A percentile compares a stretch with the other conserved stretches of the same genome.
These are phyloP conservation scores for Brenthis daphne DNA, from an alignment of 2,888 invertebrate species.

Conservation along the genomic window DNA sequence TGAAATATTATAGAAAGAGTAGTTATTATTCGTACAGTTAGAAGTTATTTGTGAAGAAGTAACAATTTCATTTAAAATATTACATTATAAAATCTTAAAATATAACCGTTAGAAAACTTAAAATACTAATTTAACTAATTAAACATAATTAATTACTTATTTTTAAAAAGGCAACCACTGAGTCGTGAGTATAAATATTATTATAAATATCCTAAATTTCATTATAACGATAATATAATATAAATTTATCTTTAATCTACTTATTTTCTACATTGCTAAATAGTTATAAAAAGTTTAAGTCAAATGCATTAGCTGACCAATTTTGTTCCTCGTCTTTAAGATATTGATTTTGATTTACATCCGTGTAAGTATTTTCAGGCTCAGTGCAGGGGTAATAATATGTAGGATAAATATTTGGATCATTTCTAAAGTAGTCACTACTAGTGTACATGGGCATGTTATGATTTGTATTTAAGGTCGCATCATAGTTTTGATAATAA, in stretches of 20 bases:
- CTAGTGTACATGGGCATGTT: conserved; percentile 2
- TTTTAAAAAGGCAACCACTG: conserved; percentile 7
- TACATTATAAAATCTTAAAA: not conserved
- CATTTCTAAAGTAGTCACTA: conserved; percentile 37
- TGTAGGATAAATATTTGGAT: conserved; percentile 50
- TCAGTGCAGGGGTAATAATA: conserved; percentile 51
- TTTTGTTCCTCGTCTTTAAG: conserved; percentile 23
- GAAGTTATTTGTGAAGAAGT: not conserved
- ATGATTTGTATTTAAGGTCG: conserved; percentile 2
- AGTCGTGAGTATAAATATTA: conserved; percentile 9
- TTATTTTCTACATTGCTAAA: not conserved
- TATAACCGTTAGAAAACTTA: not conserved
- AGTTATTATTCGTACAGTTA: not conserved
- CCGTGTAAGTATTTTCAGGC: conserved; percentile 26
- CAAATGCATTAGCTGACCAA: conserved; percentile 42
- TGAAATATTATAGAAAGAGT: conserved; percentile 10
- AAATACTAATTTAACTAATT: not conserved
- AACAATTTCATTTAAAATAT: not conserved
- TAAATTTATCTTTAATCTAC: not conserved
- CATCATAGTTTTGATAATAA: conserved; percentile 26
- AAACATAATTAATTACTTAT: not conserved
- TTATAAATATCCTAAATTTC: not conserved
- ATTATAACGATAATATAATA: not conserved
- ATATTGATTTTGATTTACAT: conserved; percentile 14
- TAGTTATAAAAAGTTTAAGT: conserved; percentile 40